Evolutionary conservation across 1,140 invertebrate genomes (phyloP), one percentile per base, ranked within the genome.

Genomic region (Agrypnia vestita): DNA sequence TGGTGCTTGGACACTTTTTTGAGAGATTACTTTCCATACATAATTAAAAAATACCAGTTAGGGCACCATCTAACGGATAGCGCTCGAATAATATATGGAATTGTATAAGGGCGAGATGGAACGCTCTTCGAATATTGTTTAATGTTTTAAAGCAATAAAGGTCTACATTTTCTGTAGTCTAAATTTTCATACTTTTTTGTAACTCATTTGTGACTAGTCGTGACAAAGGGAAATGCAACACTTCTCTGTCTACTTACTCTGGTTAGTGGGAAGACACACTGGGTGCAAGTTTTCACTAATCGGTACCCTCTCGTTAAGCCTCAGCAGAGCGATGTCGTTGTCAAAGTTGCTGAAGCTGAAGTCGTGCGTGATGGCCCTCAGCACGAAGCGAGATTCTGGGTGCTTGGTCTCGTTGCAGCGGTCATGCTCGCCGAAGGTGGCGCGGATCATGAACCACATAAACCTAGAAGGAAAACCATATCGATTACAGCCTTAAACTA

Each of bases 401-500:
- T 91, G 87, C 44, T 85, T 85, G 61, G 91, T 93, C n/a, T 93
- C 91, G 80, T 93, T 91, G 85, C 95, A 96, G n/a, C 94, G 91
- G 86, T 96, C 94, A 84, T 95, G 94, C 84, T 96, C 95, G 0
- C 95, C 95, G 84, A 96, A 94, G 11, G 95, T 95, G 25, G 95
- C 94, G 86, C 95, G 95, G 84, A 96, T 96, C 94, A 96, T 94
- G 86, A 96, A 96, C 95, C 95, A 96, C 93, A 96, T 95, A 84
- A 96, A 96, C 64, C 94, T 95, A 89, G 85, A 92, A 91, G 88
- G 56, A 35, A 4, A 19, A 17, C 21, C 17, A 62, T 19, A 11
- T 35, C 59, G 59, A 51, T 51, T 51, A 51, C n/a, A 13, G n/a
- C 1, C 9, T 51, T n/a, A n/a, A n/a, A n/a, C n/a, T n/a, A n/a